Evolutionary conservation across 2,797 vertebrate species (phyloP).

Genomic region (Siniperca obscura): DNA sequence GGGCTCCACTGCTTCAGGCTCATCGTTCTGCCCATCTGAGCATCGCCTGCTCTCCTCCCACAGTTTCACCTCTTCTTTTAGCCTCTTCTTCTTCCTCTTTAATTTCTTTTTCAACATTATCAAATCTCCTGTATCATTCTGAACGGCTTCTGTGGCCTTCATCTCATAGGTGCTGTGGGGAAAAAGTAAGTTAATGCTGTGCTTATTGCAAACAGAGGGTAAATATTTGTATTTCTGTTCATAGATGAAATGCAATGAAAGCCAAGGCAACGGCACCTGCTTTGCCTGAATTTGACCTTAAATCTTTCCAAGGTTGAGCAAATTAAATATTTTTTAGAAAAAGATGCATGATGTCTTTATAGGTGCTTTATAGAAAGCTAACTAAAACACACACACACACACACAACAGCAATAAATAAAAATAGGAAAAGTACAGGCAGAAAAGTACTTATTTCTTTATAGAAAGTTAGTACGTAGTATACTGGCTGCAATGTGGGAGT

Average conservation of each 20-base stretch:
- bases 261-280: not conserved
- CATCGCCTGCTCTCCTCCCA: slow-evolving; percentile 67
- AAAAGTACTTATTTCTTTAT: not conserved
- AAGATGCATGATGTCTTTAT: not conserved
- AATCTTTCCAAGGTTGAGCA: not conserved
- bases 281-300: no score
- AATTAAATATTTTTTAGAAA: slow-evolving; percentile 11
- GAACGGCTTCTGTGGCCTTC: slow-evolving; percentile 18
- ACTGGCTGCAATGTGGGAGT: not conserved
- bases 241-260: not conserved
- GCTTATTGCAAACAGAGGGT: not conserved
- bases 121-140: slow-evolving; percentile 42
- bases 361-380: not conserved
- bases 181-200: not conserved
- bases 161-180: slow-evolving; percentile 46
- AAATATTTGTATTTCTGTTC: not conserved
- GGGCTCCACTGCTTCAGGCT: slow-evolving; percentile 49
- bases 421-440: not conserved
- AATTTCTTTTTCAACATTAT: slow-evolving; percentile 69
- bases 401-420: not conserved
- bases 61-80: slow-evolving; percentile 70
- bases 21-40: slow-evolving; percentile 19
- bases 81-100: slow-evolving; percentile 80
- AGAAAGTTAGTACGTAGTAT: not conserved
- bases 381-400: no score